phyloP scores from a whole-genome alignment of 2,113 vertebrate genomes.

The Danionella cerebrum region DNA sequence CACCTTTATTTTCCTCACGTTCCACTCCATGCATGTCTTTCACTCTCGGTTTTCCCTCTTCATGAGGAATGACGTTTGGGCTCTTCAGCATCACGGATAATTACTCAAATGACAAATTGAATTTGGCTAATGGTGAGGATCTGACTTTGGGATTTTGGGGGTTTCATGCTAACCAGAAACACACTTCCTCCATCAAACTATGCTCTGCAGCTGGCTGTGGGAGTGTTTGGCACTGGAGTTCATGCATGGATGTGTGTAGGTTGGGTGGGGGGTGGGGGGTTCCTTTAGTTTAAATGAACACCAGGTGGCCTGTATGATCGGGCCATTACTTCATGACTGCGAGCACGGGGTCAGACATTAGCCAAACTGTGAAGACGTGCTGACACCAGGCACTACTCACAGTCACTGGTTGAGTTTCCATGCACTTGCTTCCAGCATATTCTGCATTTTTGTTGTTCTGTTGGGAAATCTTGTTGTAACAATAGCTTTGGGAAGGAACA shows the following conservation, averaged over 20 bases:
- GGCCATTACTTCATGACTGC: conserved; percentile 26
- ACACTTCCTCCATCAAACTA: conserved; percentile 31
- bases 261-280: too few species aligned
- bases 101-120: conserved; percentile 31
- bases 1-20: conserved; percentile 6
- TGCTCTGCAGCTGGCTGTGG: conserved; percentile 33
- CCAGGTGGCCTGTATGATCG: conserved; percentile 35
- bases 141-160: conserved; percentile 30
- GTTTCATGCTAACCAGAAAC: conserved; percentile 42
- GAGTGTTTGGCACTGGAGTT: conserved; percentile 2
- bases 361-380: conserved; percentile 16
- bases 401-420: background rate
- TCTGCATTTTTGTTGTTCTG: background rate
- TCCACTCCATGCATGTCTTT: background rate
- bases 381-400: background rate
- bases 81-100: conserved; percentile 13
- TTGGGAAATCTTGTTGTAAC: background rate
- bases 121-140: conserved; percentile 32
- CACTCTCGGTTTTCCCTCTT: background rate
- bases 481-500: too few species aligned
- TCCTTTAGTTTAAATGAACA: conserved; percentile 32
- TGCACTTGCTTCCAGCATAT: background rate
- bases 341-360: conserved; percentile 16
- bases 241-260: conserved; percentile 21
- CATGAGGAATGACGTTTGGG: background rate